Percentiles rank a stretch among this genome's conserved stretches.
These are phyloP conservation scores for Gopherus flavomarginatus DNA, from an alignment of 2,113 vertebrate genomes.

Conservation along the genomic window DNA sequence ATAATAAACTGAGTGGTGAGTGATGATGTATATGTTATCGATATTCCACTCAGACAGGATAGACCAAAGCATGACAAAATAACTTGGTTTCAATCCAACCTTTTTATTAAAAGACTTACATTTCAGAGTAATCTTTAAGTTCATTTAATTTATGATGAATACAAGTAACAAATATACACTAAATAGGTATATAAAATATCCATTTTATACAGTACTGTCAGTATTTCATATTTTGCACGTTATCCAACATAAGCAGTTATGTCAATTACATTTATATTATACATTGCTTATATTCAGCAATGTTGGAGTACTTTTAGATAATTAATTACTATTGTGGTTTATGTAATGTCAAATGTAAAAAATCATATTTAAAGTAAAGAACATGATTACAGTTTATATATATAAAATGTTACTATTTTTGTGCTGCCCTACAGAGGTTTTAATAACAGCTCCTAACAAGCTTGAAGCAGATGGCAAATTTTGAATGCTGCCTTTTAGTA, in stretches of 20 bases:
- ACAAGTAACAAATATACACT: constrained; percentile 70
- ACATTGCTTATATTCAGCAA: constrained; percentile 24
- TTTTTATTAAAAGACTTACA: constrained; percentile 52
- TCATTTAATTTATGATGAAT: constrained; percentile 72
- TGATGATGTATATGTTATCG: not conserved
- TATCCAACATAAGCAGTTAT: constrained; percentile 14
- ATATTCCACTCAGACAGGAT: not conserved
- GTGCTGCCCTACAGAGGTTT: constrained; percentile 58
- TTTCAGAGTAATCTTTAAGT: constrained; percentile 8
- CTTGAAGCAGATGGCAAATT: constrained; percentile 57
- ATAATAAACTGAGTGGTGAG: not conserved
- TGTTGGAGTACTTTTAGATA: constrained; percentile 18
- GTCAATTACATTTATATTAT: constrained; percentile 54
- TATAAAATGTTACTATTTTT: constrained; percentile 24
- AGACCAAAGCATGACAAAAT: constrained; percentile 19
- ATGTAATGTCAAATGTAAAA: constrained; percentile 23
- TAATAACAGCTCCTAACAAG: constrained; percentile 65
- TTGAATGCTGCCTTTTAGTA: constrained; percentile 27
- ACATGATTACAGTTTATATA: constrained; percentile 21
- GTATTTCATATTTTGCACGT: constrained; percentile 56
- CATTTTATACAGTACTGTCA: constrained; percentile 69
- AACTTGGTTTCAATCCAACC: constrained; percentile 43
- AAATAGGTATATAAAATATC: constrained; percentile 59
- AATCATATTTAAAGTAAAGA: constrained; percentile 21
- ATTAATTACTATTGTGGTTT: constrained; percentile 13